Evolutionary conservation across 2,888 invertebrate species (phyloP), one percentile per base, ranked within the genome.

Genomic region (Dysmachus trigonus): DNA sequence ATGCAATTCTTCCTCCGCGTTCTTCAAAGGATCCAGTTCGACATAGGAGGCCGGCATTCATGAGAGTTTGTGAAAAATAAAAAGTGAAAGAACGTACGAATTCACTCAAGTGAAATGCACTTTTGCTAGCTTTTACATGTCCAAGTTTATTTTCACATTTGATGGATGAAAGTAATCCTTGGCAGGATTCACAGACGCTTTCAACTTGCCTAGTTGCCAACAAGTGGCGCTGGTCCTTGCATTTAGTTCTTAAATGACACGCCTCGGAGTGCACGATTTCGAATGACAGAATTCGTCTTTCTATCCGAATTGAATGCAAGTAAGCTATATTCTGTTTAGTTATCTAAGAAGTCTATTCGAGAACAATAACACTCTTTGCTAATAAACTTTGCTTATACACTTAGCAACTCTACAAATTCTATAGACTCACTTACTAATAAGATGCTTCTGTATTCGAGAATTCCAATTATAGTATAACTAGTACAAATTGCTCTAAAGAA

Each of bases 31-130:
- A 35, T 27, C 8, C 31, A 73, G 35, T 35, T 73, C 73, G n/a
- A 18, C 31, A 73, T 73, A 3, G 73, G 27, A 73, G 73, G 8
- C 73, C 6, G 15, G 73, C 35, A 73, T 73, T 31, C n/a, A 33
- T 73, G 73, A 35, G 31, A 31, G n/a, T 33, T n/a, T n/a, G n/a
- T n/a, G n/a, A n/a, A n/a, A 10, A 73, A 35, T 1, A 73, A n/a
- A 73, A 33, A 35, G 38, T n/a, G n/a, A n/a, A n/a, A n/a, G n/a
- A n/a, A n/a, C n/a, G n/a, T n/a, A n/a, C n/a, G 35, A 35, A 73
- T 73, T 31, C 73, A 33, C 73, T 73, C 33, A 73, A 73, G 73
- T 73, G 73, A 73, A 73, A 73, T 33, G 73, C 73, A 73, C 73
- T 73, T 27, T 33, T 73, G n/a, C 35, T 33, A 73, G 31, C 31